Conservation (phyloP, 2,113 vertebrate genomes). For the Notothenia coriiceps region DNA sequence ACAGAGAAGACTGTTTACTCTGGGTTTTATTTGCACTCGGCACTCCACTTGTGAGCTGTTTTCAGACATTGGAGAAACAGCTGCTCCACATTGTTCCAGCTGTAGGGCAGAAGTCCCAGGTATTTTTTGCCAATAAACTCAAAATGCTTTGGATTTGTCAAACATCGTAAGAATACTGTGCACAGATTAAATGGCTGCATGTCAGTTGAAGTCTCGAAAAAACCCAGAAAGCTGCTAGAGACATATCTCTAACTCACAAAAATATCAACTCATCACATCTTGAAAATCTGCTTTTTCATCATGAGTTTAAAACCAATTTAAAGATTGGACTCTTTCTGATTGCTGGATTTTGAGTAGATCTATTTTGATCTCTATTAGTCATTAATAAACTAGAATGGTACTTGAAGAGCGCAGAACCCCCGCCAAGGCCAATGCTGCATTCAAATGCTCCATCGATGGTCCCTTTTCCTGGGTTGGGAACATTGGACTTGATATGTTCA, state of each 20-base stretch:
- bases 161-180: not conserved
- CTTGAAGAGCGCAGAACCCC: too few relatives aligned
- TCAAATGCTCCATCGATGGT: too few relatives aligned
- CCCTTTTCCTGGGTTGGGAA: too few relatives aligned
- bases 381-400: too few relatives aligned
- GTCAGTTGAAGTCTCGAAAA: not conserved
- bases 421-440: too few relatives aligned
- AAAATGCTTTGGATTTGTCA: not conserved
- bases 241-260: too few relatives aligned
- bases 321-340: not conserved
- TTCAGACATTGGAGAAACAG: slow-evolving; percentile 4
- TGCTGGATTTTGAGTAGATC: too few relatives aligned
- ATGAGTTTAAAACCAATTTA: not conserved
- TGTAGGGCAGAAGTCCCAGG: not conserved
- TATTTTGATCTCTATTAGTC: too few relatives aligned
- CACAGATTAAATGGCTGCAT: not conserved
- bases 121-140: not conserved
- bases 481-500: too few relatives aligned
- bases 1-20: slow-evolving; percentile 16
- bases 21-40: slow-evolving; percentile 17
- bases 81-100: slow-evolving; percentile 8
- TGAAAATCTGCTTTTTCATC: not conserved
- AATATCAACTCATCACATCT: not conserved
- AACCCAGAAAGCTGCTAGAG: not conserved
- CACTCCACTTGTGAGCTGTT: slow-evolving; percentile 18